These are phyloP conservation scores for Sminthopsis crassicaudata DNA, from an alignment of 2,113 vertebrate species.

Conservation along the genomic window DNA sequence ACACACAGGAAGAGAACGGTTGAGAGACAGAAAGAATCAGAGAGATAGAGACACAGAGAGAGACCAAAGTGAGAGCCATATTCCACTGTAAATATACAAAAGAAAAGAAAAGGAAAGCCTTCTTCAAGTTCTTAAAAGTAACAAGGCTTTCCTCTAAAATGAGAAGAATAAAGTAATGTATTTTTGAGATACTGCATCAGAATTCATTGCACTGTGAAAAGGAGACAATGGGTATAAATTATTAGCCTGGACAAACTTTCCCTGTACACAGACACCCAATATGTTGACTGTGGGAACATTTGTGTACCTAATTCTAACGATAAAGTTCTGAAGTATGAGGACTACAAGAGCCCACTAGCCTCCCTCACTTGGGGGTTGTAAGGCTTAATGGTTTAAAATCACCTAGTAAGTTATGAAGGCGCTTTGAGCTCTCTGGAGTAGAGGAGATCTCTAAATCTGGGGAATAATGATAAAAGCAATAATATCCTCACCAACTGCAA, in stretches of 20 bases:
- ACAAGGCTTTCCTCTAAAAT: constrained; percentile 22
- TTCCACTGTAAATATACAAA: not conserved
- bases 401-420: constrained; percentile 26
- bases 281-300: not conserved
- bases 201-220: constrained; percentile 20
- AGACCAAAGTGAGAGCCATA: not conserved
- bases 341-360: not conserved
- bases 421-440: not conserved
- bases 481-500: constrained; percentile 45
- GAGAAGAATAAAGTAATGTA: not conserved
- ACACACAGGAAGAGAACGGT: not conserved
- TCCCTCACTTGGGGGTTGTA: constrained; percentile 16
- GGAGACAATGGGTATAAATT: constrained; percentile 28
- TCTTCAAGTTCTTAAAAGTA: constrained; percentile 4
- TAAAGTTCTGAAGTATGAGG: constrained; percentile 35
- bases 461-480: constrained; percentile 17
- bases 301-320: constrained; percentile 7
- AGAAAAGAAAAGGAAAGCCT: not conserved
- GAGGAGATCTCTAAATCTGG: constrained; percentile 47
- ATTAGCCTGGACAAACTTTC: constrained; percentile 40
- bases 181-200: constrained; percentile 20
- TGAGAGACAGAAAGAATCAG: not conserved
- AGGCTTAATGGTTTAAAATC: constrained; percentile 58
- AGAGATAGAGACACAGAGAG: not conserved
- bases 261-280: not conserved